Conservation (phyloP, 2,797 vertebrate genomes). For the Ciconia nigra region DNA sequence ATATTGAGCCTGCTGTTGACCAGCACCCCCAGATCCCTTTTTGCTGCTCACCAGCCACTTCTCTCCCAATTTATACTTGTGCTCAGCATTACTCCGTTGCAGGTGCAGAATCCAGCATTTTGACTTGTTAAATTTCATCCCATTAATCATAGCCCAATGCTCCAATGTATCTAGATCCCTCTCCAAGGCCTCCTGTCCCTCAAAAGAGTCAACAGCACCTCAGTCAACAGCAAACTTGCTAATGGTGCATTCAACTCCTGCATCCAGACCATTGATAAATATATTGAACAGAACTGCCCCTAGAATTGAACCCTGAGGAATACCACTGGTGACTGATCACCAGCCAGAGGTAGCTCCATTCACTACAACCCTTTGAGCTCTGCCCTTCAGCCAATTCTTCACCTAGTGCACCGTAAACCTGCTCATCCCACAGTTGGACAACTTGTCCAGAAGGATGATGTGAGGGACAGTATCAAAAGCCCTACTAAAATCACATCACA, state of each 20-base stretch:
- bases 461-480: background rate
- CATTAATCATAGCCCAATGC: background rate
- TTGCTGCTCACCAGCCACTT: background rate
- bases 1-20: accelerated
- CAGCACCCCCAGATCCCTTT: background rate
- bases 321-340: no score
- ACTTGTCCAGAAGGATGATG: background rate
- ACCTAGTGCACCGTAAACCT: background rate
- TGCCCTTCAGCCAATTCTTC: background rate
- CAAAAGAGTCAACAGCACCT: background rate
- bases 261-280: no score
- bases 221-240: background rate
- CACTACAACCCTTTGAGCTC: background rate
- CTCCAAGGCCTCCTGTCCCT: background rate
- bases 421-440: background rate
- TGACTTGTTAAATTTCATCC: background rate
- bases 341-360: no score
- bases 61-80: no score
- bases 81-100: accelerated
- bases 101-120: background rate
- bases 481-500: background rate
- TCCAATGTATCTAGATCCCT: background rate
- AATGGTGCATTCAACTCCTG: background rate
- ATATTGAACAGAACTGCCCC: no score
- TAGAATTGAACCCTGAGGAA: no score